phyloP scores from a whole-genome alignment of 2,113 vertebrate genomes.

The Phylloscopus whistleri region DNA sequence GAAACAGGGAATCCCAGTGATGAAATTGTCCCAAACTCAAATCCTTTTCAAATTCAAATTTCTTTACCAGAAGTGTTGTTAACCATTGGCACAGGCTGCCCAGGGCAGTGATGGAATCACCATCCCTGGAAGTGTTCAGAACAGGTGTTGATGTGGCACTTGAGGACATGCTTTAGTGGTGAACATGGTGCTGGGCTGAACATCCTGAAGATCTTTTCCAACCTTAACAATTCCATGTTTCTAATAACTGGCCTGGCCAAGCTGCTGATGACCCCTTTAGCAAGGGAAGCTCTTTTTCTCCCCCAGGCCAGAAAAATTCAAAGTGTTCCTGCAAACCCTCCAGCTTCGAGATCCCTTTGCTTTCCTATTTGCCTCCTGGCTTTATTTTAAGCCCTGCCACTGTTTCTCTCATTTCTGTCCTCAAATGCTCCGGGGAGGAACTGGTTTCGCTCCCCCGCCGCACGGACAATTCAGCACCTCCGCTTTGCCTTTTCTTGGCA shows the following conservation, averaged over 20 bases:
- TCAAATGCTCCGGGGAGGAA: conserved; percentile 54
- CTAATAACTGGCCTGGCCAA: background rate
- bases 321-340: background rate
- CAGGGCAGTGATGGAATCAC: background rate
- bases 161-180: background rate
- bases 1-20: background rate
- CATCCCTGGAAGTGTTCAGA: background rate
- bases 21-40: background rate
- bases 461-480: conserved; percentile 52
- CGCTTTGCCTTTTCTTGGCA: conserved; percentile 47
- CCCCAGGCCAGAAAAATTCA: background rate
- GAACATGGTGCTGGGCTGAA: background rate
- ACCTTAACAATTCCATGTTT: background rate
- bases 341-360: background rate
- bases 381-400: conserved; percentile 53
- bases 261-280: background rate
- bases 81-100: background rate
- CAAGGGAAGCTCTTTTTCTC: background rate
- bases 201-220: background rate
- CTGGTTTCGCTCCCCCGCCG: conserved; percentile 20
- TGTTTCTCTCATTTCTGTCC: conserved; percentile 50
- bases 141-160: background rate
- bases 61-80: background rate
- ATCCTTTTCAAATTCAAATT: background rate
- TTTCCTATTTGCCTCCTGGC: conserved; percentile 4